Evolutionary conservation across 2,888 invertebrate genomes (phyloP).

Genomic region (Mimachlamys varia): DNA sequence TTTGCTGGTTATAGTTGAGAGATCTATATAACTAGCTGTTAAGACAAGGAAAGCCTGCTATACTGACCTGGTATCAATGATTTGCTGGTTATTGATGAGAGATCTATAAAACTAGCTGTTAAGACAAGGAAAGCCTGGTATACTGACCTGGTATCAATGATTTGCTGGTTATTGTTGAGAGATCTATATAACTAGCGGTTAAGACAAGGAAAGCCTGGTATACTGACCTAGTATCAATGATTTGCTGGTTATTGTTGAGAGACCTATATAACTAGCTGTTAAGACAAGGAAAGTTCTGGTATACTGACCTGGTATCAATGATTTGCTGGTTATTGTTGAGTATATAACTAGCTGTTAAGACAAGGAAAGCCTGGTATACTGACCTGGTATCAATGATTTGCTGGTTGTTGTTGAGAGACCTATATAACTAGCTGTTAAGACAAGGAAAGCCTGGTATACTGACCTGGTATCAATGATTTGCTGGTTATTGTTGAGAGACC

Average conservation of each 20-base stretch:
- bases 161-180: conserved; percentile 74
- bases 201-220: too few species aligned
- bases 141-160: conserved; percentile 58
- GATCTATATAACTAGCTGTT: conserved; percentile 66
- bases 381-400: conserved; percentile 59
- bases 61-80: conserved; percentile 58
- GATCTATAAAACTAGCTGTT: conserved; percentile 66
- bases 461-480: conserved; percentile 59
- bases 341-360: too few species aligned
- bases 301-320: conserved; percentile 57
- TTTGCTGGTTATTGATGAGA: conserved; percentile 74
- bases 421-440: too few species aligned
- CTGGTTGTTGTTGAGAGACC: conserved; percentile 79
- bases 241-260: conserved; percentile 74
- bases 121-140: too few species aligned
- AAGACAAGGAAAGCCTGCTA: too few species aligned
- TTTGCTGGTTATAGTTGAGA: conserved; percentile 74
- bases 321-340: conserved; percentile 75
- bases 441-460: neutral
- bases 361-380: neutral
- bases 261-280: conserved; percentile 65
- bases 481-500: conserved; percentile 79
- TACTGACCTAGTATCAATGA: conserved; percentile 58
- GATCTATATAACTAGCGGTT: conserved; percentile 66
- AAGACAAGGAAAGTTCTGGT: too few species aligned